Evolutionary conservation across 2,113 vertebrate species (phyloP), one percentile per base, ranked within the genome.

Genomic region (Nibea coibor): DNA sequence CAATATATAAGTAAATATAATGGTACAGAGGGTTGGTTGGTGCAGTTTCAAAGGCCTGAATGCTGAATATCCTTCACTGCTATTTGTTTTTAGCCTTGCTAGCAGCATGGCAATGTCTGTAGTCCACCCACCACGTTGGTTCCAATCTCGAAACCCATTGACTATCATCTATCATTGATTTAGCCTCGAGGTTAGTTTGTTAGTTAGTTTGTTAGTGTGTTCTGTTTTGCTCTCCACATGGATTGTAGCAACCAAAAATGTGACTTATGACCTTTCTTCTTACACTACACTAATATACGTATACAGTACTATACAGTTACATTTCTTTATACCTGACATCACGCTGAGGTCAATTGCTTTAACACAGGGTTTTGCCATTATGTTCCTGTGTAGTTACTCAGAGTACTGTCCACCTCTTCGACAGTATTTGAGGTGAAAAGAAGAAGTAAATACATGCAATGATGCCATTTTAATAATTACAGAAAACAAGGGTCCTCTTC

Each of bases 381-480:
- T 51, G 20, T 42, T 19, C 12, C 57, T 22, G 43, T 67, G n/a
- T 59, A 16, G 56, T n/a, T 17, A 45, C 10, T 45, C 10, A 45
- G 12, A 63, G 72, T 22, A 2, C 31, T 53, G 22, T 22, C 28
- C 35, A 24, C 11, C 69, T 50, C 39, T 19, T 24, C 48, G 47
- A 35, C 8, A 39, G 8, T 39, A 39, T 39, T 39, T 39, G 35
- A 8, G 35, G 35, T 8, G 35, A 39, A 39, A 39, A 39, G 35
- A 39, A 39, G 35, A 39, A 45, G 39, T 28, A 71, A 50, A 71
- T 6, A 47, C 47, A 39, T 20, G 14, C 66, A 51, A 43, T 43
- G 4, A 47, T 66, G 10, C 31, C 26, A 62, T 76, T 68, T 79
- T 62, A 42, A 58, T 79, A 11, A 81, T 79, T 51, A 47, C n/a